These are phyloP conservation scores for Fabriciana adippe DNA, from an alignment of 2,888 invertebrate genomes.

Conservation along the genomic window DNA sequence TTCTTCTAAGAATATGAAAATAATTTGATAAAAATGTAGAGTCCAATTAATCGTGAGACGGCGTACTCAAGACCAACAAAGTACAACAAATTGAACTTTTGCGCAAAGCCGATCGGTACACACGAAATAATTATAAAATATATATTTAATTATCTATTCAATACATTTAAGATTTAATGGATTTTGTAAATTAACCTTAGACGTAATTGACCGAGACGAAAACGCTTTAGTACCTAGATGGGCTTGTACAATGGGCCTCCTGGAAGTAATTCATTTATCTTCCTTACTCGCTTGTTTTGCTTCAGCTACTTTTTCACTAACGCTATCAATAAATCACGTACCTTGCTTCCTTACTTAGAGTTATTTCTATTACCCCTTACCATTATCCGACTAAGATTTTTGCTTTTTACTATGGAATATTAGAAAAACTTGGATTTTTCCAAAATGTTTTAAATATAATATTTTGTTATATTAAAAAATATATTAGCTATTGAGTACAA, in stretches of 20 bases:
- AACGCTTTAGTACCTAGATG: constrained; percentile 38
- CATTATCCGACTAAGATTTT: constrained; percentile 17
- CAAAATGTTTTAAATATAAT: not conserved
- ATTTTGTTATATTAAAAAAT: too few relatives aligned
- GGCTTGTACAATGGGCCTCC: constrained; percentile 44
- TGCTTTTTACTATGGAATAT: not conserved
- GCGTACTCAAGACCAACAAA: too few relatives aligned
- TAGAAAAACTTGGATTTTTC: not conserved
- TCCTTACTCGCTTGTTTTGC: constrained; percentile 72
- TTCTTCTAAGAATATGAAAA: too few relatives aligned
- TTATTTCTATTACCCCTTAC: constrained; percentile 59
- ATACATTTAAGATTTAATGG: constrained; percentile 14
- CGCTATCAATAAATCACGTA: constrained; percentile 75
- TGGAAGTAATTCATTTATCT: constrained; percentile 76
- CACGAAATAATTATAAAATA: not conserved
- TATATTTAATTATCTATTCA: not conserved
- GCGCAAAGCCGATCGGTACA: not conserved
- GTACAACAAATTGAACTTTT: too few relatives aligned
- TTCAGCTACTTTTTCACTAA: constrained; percentile 60
- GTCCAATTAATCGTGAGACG: too few relatives aligned
- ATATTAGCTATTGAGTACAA: too few relatives aligned
- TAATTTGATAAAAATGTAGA: too few relatives aligned
- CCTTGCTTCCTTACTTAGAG: constrained; percentile 65
- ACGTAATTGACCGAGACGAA: constrained; percentile 47
- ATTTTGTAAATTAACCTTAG: constrained; percentile 36